Percentiles rank a stretch among this genome's conserved stretches.
These are phyloP conservation scores for Noctua fimbriata DNA, from an alignment of 2,888 invertebrate genomes.

Conservation along the genomic window DNA sequence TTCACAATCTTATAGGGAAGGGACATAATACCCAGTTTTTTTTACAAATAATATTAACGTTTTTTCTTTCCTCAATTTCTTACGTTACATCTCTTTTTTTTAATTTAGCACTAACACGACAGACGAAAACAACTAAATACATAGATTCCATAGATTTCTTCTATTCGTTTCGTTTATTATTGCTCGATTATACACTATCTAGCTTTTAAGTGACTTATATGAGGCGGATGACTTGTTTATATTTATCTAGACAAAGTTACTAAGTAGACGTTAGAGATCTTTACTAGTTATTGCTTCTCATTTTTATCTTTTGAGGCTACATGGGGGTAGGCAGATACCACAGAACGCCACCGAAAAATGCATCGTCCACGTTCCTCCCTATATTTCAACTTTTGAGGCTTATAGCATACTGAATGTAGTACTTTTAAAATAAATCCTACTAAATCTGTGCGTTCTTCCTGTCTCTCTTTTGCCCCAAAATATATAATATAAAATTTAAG, in stretches of 20 bases:
- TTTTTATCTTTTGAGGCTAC: not conserved
- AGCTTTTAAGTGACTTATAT: slow-evolving; percentile 55
- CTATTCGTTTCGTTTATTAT: slow-evolving; percentile 62
- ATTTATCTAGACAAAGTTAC: slow-evolving; percentile 15
- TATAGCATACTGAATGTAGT: not conserved
- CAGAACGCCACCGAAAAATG: no score
- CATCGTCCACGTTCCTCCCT: not conserved
- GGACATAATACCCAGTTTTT: slow-evolving; percentile 9
- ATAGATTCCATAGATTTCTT: slow-evolving; percentile 44
- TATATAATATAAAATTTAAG: not conserved
- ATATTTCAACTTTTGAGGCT: not conserved
- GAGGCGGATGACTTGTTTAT: slow-evolving; percentile 61
- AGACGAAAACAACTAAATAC: slow-evolving; percentile 55
- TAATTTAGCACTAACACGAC: slow-evolving; percentile 59
- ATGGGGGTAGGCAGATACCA: not conserved
- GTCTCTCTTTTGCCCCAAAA: not conserved
- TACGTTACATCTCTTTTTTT: slow-evolving; percentile 36
- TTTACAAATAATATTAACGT: slow-evolving; percentile 26
- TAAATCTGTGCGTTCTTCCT: not conserved
- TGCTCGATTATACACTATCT: slow-evolving; percentile 61
- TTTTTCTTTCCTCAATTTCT: slow-evolving; percentile 23
- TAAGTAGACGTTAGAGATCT: slow-evolving; percentile 38
- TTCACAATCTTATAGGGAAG: slow-evolving; percentile 53
- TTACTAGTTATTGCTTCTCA: slow-evolving; percentile 16
- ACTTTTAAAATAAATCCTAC: not conserved